These are phyloP conservation scores for Notolabrus celidotus DNA, from an alignment of 2,797 vertebrate genomes.

Conservation along the genomic window DNA sequence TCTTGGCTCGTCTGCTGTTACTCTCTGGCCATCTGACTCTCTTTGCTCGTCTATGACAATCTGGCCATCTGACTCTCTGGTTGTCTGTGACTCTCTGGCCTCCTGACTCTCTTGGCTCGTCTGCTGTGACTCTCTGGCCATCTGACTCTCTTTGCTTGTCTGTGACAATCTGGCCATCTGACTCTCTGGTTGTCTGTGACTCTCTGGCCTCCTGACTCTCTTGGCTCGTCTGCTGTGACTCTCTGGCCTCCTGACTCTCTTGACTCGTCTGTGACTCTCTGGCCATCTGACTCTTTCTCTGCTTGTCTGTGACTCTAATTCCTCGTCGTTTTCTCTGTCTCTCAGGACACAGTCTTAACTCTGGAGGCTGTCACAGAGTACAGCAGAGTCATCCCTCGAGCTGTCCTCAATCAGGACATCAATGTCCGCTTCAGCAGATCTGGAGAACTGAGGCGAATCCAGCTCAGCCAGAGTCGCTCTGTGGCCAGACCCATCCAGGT, in stretches of 20 bases:
- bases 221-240: too few species aligned
- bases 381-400: slow-evolving; percentile 70
- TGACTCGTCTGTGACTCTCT: slow-evolving; percentile 2
- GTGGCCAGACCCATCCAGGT: slow-evolving; percentile 86
- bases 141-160: too few species aligned
- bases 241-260: too few species aligned
- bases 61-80: too few species aligned
- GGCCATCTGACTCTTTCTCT: too few species aligned
- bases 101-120: too few species aligned
- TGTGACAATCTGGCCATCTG: background rate
- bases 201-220: background rate
- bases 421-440: slow-evolving; percentile 81
- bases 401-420: slow-evolving; percentile 86
- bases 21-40: too few species aligned
- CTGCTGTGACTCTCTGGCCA: slow-evolving; percentile 3
- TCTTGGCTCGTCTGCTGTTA: too few species aligned
- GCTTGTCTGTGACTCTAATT: background rate
- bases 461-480: slow-evolving; percentile 81
- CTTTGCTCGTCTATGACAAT: too few species aligned
- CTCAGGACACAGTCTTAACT: slow-evolving; percentile 89
- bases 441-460: slow-evolving; percentile 72
- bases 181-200: background rate
- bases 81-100: too few species aligned
- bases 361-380: slow-evolving; percentile 91
- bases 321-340: background rate